Percentiles rank a stretch among this genome's conserved stretches.
Conservation (phyloP, 37 sponge, comb jelly and placozoan species). For the Chondrilla cf. caribensis region DNA sequence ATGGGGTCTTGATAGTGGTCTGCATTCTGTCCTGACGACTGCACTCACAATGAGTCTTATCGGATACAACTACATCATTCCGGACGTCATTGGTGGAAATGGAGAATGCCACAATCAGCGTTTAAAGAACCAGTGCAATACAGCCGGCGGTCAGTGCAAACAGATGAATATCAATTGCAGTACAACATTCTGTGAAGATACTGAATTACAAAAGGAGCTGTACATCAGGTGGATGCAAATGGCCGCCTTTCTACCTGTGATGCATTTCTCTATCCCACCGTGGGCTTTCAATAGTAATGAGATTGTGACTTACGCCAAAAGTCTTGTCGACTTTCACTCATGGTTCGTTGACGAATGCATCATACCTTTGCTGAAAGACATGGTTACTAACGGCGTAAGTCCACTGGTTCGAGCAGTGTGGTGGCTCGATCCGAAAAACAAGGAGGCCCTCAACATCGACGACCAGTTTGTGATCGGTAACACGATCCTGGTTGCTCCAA, state of each 20-base stretch:
- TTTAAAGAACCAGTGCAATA: background rate
- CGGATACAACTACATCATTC: constrained; percentile 81
- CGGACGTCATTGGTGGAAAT: constrained; percentile 74
- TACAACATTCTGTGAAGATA: background rate
- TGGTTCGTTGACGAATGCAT: constrained; percentile 16
- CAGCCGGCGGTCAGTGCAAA: background rate
- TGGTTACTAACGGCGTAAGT: constrained; percentile 11
- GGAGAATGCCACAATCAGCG: background rate
- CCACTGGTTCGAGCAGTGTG: constrained; percentile 90
- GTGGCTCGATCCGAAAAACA: constrained; percentile 69
- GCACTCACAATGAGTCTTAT: constrained; percentile 68
- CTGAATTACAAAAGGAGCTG: constrained; percentile 29
- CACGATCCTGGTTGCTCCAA: constrained; percentile 70
- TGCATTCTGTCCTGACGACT: constrained; percentile 67
- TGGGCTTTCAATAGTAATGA: constrained; percentile 29
- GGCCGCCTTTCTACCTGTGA: constrained; percentile 69
- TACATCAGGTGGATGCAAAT: constrained; percentile 83
- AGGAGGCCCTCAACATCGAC: constrained; percentile 22
- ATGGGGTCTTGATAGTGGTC: constrained; percentile 70
- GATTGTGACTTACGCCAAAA: constrained; percentile 14
- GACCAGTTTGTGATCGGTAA: constrained; percentile 86
- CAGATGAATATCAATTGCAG: background rate
- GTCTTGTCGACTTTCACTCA: constrained; percentile 38
- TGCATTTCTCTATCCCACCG: constrained; percentile 83
- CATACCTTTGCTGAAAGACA: constrained; percentile 16